Evolutionary conservation across 2,797 vertebrate genomes (phyloP), one percentile per base, ranked within the genome.

Genomic region (Trachops cirrhosus): DNA sequence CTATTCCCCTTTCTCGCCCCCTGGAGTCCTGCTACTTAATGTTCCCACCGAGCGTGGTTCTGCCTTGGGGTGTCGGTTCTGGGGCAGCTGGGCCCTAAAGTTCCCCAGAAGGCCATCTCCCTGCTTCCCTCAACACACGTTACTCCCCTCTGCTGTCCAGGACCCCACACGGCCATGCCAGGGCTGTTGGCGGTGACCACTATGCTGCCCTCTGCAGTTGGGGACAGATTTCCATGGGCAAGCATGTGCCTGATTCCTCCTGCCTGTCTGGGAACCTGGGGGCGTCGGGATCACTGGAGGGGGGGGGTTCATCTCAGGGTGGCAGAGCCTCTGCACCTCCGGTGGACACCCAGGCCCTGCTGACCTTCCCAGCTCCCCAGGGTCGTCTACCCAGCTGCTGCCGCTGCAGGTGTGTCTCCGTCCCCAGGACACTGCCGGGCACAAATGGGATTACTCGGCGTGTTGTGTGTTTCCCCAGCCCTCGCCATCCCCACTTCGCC

Each of bases 351-450:
- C 9, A 91, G 62, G 70, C 21, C 41, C 16, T 0, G 0, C 48
- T 11, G 18, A 32, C 54, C 16, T 73, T 67, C 21, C 4, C 12
- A 0, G 26, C 32, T 26, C 5, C 26, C 22, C 9, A 4, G 34
- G 16, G 50, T 1, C 7, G 3, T 52, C 64, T 50, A 10, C 5
- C 39, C 67, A 32, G 3, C 11, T n/a, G n/a, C 15, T 11, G n/a
- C 18, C 21, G 6, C 48, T 67, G 62, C 16, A 8, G 41, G 22
- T 0, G 0, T 1, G 1, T 37, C n/a, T 32, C 26, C 2, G 5
- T 21, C 26, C 21, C 24, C 48, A 83, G 9, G 16, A 32, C 11
- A 18, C 39, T 59, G 22, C 19, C 26, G n/a, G 39, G 39, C n/a
- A 46, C 1, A 1, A 21, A 24, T 41, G 29, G 32, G 46, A 3